A percentile compares a stretch with the other conserved stretches of the same genome.
phyloP scores from a whole-genome alignment of 35 echinoderm and acorn worm species.

The Apostichopus japonicus region DNA sequence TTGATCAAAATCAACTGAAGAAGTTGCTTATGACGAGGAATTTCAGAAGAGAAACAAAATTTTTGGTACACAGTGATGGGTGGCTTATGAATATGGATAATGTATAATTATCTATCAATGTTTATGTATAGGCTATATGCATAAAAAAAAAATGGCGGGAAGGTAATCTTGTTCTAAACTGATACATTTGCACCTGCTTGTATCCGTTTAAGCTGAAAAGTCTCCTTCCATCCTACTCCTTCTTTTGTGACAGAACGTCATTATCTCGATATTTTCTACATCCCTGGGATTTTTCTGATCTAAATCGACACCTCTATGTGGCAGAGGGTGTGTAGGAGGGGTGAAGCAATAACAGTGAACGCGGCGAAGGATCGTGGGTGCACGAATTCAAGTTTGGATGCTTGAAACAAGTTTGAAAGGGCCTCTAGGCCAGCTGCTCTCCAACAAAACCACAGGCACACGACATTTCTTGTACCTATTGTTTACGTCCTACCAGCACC shows the following conservation, averaged over 20 bases:
- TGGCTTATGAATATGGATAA: too few relatives aligned
- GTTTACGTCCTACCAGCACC: constrained; percentile 13
- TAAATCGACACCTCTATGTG: neutral
- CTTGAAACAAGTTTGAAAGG: constrained; percentile 28
- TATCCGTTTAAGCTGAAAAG: neutral
- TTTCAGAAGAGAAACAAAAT: too few relatives aligned
- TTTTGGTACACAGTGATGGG: too few relatives aligned
- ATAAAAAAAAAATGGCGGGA: neutral
- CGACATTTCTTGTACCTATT: constrained; percentile 32
- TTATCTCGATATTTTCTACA: constrained; percentile 5
- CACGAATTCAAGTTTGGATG: neutral
- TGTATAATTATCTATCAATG: too few relatives aligned
- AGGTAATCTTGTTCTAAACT: neutral
- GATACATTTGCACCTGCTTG: constrained; percentile 32
- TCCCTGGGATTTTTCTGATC: neutral
- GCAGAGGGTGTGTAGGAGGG: constrained; percentile 18
- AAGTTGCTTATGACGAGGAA: too few relatives aligned
- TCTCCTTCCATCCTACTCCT: neutral
- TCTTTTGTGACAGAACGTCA: neutral
- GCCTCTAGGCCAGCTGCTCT: constrained; percentile 29
- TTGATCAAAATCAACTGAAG: too few relatives aligned
- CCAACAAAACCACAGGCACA: constrained; percentile 52
- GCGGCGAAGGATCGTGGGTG: constrained; percentile 8
- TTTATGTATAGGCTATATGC: too few relatives aligned
- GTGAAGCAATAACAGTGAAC: neutral